Percentiles rank a stretch among this genome's conserved stretches.
Evolutionary conservation across 2,113 vertebrate genomes (phyloP).

Genomic region (Procavia capensis): DNA sequence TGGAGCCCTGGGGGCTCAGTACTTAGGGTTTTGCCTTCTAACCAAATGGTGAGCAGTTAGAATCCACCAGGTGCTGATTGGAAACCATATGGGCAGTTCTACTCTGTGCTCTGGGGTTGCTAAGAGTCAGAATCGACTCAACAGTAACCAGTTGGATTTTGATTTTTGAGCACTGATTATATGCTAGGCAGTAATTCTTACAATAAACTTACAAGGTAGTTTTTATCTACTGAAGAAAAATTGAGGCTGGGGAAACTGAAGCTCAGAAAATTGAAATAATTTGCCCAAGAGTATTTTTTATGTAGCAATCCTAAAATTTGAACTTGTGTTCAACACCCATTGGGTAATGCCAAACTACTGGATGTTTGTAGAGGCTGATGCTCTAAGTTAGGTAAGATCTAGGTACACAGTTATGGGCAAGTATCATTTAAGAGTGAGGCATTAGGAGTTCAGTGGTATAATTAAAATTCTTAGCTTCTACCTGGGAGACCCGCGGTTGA

Average conservation of each 20-base stretch:
- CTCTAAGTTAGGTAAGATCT: background rate
- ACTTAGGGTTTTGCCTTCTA: too few relatives aligned
- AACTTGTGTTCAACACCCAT: background rate
- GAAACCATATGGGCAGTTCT: too few relatives aligned
- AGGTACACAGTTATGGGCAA: background rate
- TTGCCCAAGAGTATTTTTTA: constrained; percentile 17
- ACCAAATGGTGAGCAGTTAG: too few relatives aligned
- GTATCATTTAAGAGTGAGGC: background rate
- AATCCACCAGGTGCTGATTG: too few relatives aligned
- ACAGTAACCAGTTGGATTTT: too few relatives aligned
- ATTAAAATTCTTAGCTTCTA: background rate
- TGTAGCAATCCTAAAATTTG: background rate
- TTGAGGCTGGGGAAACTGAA: background rate
- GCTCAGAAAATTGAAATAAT: background rate
- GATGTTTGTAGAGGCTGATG: background rate
- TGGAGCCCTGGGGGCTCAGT: background rate
- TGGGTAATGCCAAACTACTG: background rate
- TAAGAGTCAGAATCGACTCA: too few relatives aligned
- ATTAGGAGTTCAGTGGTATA: background rate
- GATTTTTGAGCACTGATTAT: background rate
- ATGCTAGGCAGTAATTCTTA: background rate
- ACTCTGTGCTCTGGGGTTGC: too few relatives aligned
- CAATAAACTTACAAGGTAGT: background rate
- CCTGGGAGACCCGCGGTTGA: background rate
- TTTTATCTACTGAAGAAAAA: constrained; percentile 2